Evolutionary conservation across 2,797 vertebrate species (phyloP).

Genomic region (Nyctalus aviator): DNA sequence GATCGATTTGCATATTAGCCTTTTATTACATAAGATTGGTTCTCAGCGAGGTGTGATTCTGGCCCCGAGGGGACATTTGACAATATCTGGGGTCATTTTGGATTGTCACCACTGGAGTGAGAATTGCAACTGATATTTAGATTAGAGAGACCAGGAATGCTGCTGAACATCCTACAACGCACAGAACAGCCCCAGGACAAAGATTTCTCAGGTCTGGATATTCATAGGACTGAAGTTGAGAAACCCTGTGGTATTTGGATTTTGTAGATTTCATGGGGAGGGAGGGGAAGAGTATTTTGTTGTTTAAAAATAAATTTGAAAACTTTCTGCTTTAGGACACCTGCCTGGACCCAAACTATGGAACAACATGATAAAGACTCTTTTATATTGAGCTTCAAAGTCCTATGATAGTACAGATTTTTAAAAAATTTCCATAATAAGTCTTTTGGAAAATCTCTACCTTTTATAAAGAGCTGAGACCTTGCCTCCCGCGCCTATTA

Average conservation of each 20-base stretch:
- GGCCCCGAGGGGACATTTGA: not conserved
- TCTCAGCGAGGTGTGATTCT: not conserved
- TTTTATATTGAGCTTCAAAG: slow-evolving; percentile 65
- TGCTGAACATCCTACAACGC: not conserved
- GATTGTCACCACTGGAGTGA: not conserved
- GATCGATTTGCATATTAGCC: too few relatives aligned
- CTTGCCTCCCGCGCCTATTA: not conserved
- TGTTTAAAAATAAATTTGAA: slow-evolving; percentile 72
- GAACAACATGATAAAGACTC: slow-evolving; percentile 21
- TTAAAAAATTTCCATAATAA: slow-evolving; percentile 64
- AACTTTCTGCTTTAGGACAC: slow-evolving; percentile 59
- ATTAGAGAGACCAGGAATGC: not conserved
- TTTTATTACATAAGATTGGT: too few relatives aligned
- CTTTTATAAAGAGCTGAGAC: slow-evolving; percentile 42
- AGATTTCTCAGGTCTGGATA: not conserved
- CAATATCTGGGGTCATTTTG: not conserved
- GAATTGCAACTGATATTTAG: not conserved
- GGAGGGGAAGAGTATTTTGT: not conserved
- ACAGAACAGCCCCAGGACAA: not conserved
- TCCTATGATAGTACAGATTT: slow-evolving; percentile 45
- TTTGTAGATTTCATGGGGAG: slow-evolving; percentile 16
- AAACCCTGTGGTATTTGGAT: not conserved
- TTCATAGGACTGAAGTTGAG: not conserved
- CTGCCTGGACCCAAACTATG: slow-evolving; percentile 56
- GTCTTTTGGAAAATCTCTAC: slow-evolving; percentile 28